Conservation (phyloP, 2,797 vertebrate genomes). For the Podargus strigoides region DNA sequence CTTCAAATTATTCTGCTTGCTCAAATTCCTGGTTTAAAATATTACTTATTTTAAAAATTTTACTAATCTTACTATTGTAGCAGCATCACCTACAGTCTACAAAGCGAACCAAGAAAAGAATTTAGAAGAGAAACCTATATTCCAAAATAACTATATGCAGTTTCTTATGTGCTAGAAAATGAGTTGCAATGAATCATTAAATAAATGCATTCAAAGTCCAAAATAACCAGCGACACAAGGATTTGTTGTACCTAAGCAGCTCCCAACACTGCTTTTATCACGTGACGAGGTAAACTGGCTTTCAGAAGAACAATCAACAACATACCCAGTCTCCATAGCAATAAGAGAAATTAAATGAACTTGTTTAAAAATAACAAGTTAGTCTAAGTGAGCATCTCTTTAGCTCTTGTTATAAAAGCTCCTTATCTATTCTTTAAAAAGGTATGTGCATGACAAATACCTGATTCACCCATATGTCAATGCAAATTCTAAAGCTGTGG, state of each 20-base stretch:
- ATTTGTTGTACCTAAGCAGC: background rate
- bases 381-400: background rate
- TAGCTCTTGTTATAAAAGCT: background rate
- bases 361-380: background rate
- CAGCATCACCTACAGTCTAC: background rate
- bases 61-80: background rate
- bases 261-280: background rate
- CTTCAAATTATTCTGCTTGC: background rate
- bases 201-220: background rate
- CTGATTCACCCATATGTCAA: slow-evolving; percentile 42
- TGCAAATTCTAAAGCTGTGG: slow-evolving; percentile 34
- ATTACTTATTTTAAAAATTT: background rate
- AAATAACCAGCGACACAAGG: background rate
- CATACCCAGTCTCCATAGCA: background rate
- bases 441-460: background rate
- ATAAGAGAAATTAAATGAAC: background rate
- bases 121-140: background rate
- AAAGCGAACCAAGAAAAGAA: background rate
- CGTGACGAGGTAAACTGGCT: background rate
- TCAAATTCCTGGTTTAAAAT: background rate
- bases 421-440: slow-evolving; percentile 23
- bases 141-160: background rate
- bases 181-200: background rate
- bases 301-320: background rate
- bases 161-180: background rate